Percentiles rank a stretch among this genome's conserved stretches.
Evolutionary conservation across 1,140 invertebrate genomes (phyloP).

Genomic region (Lepidostoma basale): DNA sequence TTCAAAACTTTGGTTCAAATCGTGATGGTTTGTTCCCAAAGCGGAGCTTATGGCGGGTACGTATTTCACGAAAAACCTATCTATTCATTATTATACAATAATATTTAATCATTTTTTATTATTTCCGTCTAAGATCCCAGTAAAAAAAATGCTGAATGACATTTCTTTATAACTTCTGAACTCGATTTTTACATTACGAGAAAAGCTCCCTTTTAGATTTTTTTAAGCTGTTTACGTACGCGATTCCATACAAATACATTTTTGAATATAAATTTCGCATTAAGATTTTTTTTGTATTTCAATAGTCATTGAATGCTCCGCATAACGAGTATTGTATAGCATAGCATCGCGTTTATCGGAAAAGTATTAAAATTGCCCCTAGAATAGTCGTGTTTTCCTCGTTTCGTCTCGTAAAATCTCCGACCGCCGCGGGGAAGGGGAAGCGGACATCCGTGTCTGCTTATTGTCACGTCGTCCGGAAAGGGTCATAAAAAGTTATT

Average conservation of each 20-base stretch:
- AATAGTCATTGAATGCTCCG: conserved; percentile 5
- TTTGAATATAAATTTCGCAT: conserved; percentile 27
- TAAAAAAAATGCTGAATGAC: too few relatives aligned
- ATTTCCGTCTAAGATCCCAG: too few relatives aligned
- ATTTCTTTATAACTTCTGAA: not conserved
- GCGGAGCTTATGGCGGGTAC: too few relatives aligned
- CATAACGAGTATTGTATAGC: conserved; percentile 12
- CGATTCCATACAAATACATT: conserved; percentile 13
- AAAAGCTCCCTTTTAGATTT: conserved; percentile 3
- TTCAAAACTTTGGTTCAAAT: too few relatives aligned
- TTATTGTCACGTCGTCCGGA: conserved; percentile 45
- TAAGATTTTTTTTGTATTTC: conserved; percentile 18
- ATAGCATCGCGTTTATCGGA: conserved; percentile 6
- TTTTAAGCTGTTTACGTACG: conserved; percentile 24
- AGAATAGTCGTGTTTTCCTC: conserved; percentile 29
- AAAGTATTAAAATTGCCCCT: conserved; percentile 22
- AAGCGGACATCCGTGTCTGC: conserved; percentile 36
- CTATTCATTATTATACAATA: too few relatives aligned
- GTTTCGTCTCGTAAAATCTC: conserved; percentile 16
- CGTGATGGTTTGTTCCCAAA: too few relatives aligned
- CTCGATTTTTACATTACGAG: conserved; percentile 6
- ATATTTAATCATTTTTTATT: too few relatives aligned
- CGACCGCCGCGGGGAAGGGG: not conserved
- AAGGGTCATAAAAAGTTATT: conserved; percentile 45
- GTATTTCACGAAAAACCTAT: too few relatives aligned